A percentile compares a stretch with the other conserved stretches of the same genome.
Evolutionary conservation across 1,140 invertebrate genomes (phyloP).

Genomic region (Procambarus virginalis): DNA sequence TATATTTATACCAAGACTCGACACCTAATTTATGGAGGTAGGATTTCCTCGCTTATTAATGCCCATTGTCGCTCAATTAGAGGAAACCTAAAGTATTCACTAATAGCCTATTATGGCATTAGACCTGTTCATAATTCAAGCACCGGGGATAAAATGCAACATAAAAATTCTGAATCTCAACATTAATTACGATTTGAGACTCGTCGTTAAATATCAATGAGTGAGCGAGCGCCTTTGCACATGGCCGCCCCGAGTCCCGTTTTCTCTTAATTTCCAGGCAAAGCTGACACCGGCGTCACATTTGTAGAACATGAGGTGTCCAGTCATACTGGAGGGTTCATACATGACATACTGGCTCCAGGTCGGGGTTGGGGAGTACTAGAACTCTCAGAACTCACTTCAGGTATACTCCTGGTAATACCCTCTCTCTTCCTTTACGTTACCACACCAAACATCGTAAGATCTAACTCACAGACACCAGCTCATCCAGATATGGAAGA

Average conservation of each 20-base stretch:
- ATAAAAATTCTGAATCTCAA: not conserved
- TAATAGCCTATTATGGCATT: no score
- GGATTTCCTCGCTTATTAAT: no score
- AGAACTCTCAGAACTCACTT: no score
- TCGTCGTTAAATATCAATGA: not conserved
- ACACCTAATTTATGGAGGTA: no score
- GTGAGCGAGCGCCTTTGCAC: not conserved
- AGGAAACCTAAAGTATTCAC: no score
- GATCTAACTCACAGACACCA: not conserved
- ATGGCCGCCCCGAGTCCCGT: conserved; percentile 1
- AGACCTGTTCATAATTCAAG: not conserved
- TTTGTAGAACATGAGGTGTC: not conserved
- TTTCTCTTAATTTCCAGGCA: conserved; percentile 24
- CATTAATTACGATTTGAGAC: not conserved
- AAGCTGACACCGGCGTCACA: not conserved
- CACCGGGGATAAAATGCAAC: not conserved
- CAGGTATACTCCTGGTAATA: not conserved
- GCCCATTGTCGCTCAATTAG: no score
- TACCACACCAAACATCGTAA: not conserved
- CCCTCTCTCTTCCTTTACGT: not conserved
- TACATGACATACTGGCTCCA: no score
- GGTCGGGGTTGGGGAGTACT: not conserved
- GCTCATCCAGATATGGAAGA: no score
- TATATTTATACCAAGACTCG: no score
- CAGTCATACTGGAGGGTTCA: not conserved